phyloP scores from a whole-genome alignment of 1,140 invertebrate species.

The Drosophila virilis region DNA sequence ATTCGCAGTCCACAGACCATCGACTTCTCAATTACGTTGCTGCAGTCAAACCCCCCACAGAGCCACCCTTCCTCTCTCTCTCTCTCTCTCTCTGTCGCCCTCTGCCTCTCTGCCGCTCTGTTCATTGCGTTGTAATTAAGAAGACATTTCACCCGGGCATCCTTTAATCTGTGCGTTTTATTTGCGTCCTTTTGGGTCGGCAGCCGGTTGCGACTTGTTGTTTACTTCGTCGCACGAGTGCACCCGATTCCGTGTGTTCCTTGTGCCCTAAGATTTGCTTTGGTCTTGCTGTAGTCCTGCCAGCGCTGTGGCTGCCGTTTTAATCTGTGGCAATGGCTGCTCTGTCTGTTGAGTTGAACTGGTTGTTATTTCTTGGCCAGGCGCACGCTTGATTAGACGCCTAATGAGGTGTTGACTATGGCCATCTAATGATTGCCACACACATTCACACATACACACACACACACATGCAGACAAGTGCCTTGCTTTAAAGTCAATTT shows the following conservation, averaged over 20 bases:
- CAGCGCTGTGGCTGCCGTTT: slow-evolving; percentile 10
- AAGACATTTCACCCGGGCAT: slow-evolving; percentile 83
- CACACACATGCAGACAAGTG: slow-evolving; percentile 8
- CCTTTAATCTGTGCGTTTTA: slow-evolving; percentile 84
- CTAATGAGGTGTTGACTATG: slow-evolving; percentile 83
- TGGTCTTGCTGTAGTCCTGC: slow-evolving; percentile 38
- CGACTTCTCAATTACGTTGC: slow-evolving; percentile 76
- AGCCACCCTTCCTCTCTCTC: neutral
- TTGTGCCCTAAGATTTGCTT: slow-evolving; percentile 61
- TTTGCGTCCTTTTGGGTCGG: slow-evolving; percentile 54
- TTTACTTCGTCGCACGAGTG: slow-evolving; percentile 52
- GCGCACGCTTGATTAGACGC: slow-evolving; percentile 80
- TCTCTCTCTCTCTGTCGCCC: neutral
- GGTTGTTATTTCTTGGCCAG: slow-evolving; percentile 71
- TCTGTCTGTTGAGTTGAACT: slow-evolving; percentile 58
- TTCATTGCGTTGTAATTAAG: slow-evolving; percentile 83
- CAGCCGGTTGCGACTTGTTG: slow-evolving; percentile 23
- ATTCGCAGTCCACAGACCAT: slow-evolving; percentile 55
- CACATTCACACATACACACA: slow-evolving; percentile 18
- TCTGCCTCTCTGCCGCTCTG: slow-evolving; percentile 33
- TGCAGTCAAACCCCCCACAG: slow-evolving; percentile 26
- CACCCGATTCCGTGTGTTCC: slow-evolving; percentile 39
- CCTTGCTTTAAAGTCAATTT: slow-evolving; percentile 51
- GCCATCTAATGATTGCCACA: slow-evolving; percentile 66
- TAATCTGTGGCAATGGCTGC: slow-evolving; percentile 21